phyloP scores from a whole-genome alignment of 2,888 invertebrate genomes.

The Caradrina clavipalpis region DNA sequence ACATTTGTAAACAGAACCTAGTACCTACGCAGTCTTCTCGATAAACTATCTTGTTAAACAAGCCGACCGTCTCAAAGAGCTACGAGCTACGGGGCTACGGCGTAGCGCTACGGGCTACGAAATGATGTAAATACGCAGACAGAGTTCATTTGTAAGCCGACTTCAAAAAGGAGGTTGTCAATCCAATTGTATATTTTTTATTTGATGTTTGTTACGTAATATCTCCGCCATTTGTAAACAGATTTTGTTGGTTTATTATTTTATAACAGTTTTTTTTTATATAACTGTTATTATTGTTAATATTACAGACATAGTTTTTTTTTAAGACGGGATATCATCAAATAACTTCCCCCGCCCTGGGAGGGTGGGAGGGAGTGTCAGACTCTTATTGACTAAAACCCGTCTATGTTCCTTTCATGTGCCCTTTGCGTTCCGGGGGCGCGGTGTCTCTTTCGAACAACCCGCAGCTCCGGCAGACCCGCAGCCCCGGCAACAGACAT shows the following conservation, averaged over 20 bases:
- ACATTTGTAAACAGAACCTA: slow-evolving; percentile 38
- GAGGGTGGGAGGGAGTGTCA: too few relatives aligned
- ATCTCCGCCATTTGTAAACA: neutral
- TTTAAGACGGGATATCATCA: too few relatives aligned
- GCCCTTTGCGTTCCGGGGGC: too few relatives aligned
- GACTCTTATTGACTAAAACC: too few relatives aligned
- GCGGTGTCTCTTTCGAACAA: too few relatives aligned
- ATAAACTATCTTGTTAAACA: slow-evolving; percentile 39
- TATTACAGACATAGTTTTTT: too few relatives aligned
- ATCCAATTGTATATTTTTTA: slow-evolving; percentile 15
- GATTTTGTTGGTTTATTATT: neutral
- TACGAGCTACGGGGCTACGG: slow-evolving; percentile 41
- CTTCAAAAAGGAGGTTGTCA: slow-evolving; percentile 22
- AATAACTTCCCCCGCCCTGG: too few relatives aligned
- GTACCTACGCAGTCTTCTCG: slow-evolving; percentile 22
- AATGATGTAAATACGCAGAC: neutral
- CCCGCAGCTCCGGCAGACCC: too few relatives aligned
- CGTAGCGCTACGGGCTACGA: slow-evolving; percentile 55
- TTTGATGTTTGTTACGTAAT: neutral
- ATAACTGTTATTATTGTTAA: too few relatives aligned
- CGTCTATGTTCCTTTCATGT: too few relatives aligned
- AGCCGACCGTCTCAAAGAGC: slow-evolving; percentile 37
- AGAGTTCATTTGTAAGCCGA: slow-evolving; percentile 8
- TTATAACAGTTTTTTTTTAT: neutral
- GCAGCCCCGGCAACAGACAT: too few relatives aligned